Evolutionary conservation across 2,113 vertebrate species (phyloP).

Genomic region (Pelmatolapia mariae): DNA sequence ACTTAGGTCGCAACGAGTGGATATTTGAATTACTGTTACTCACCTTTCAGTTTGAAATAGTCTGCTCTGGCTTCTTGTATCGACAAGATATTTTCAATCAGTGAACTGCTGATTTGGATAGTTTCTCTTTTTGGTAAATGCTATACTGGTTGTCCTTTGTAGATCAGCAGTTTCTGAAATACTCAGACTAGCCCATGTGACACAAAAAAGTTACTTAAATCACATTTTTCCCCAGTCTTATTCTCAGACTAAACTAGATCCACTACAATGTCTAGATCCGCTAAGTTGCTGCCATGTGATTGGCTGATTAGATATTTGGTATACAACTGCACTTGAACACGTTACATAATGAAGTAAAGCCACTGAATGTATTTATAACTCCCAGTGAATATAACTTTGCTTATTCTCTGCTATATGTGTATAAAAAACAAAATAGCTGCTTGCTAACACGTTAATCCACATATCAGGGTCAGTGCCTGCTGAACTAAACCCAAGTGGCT

Average conservation of each 20-base stretch:
- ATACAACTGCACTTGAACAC: not conserved
- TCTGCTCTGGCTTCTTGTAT: not conserved
- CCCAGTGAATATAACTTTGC: fast-evolving
- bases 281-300: not conserved
- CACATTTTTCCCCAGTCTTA: not conserved
- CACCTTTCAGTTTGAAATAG: not conserved
- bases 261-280: not conserved
- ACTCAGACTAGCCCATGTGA: not conserved
- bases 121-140: not conserved
- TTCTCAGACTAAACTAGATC: not conserved
- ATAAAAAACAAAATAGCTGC: not conserved
- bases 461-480: not conserved
- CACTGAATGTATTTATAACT: not conserved
- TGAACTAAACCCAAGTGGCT: not conserved
- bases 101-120: not conserved
- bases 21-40: fast-evolving
- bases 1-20: fast-evolving
- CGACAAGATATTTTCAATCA: not conserved
- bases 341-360: not conserved
- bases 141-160: not conserved
- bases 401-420: not conserved
- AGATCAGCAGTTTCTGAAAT: not conserved
- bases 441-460: not conserved
- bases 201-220: not conserved
- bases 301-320: not conserved